A percentile compares a stretch with the other conserved stretches of the same genome.
phyloP scores from a whole-genome alignment of 2,797 vertebrate species.

The Cyclura pinguis region DNA sequence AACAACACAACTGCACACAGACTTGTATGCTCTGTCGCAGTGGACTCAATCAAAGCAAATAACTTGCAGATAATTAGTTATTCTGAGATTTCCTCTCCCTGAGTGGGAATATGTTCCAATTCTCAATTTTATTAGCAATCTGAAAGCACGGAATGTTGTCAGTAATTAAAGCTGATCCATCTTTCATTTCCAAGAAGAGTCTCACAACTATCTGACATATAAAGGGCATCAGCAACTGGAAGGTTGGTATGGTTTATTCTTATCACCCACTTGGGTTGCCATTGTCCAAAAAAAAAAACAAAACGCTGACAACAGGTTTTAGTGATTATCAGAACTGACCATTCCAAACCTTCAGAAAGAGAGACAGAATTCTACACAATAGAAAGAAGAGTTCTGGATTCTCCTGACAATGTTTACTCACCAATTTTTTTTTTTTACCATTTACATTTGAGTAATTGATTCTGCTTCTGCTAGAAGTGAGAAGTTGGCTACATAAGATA shows the following conservation, averaged over 20 bases:
- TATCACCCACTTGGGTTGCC: not conserved
- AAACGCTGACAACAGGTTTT: slow-evolving; percentile 5
- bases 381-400: not conserved
- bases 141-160: slow-evolving; percentile 28
- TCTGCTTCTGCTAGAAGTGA: not conserved
- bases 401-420: not conserved
- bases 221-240: not conserved
- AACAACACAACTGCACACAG: not conserved
- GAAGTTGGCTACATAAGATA: not conserved
- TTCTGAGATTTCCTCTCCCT: slow-evolving; percentile 44
- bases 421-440: not conserved
- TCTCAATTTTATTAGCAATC: slow-evolving; percentile 21
- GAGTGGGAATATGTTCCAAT: slow-evolving; percentile 20
- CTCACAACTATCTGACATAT: not conserved
- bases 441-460: not conserved
- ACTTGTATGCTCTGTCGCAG: slow-evolving; percentile 19
- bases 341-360: not conserved
- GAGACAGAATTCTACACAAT: not conserved
- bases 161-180: slow-evolving; percentile 21
- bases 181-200: slow-evolving; percentile 1
- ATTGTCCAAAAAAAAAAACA: not conserved
- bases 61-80: slow-evolving; percentile 46
- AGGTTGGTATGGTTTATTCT: rapidly evolving
- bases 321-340: not conserved
- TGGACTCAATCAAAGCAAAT: slow-evolving; percentile 22